A percentile compares a stretch with the other conserved stretches of the same genome.
Evolutionary conservation across 2,113 vertebrate genomes (phyloP).

Genomic region (Macquaria ambigua): DNA sequence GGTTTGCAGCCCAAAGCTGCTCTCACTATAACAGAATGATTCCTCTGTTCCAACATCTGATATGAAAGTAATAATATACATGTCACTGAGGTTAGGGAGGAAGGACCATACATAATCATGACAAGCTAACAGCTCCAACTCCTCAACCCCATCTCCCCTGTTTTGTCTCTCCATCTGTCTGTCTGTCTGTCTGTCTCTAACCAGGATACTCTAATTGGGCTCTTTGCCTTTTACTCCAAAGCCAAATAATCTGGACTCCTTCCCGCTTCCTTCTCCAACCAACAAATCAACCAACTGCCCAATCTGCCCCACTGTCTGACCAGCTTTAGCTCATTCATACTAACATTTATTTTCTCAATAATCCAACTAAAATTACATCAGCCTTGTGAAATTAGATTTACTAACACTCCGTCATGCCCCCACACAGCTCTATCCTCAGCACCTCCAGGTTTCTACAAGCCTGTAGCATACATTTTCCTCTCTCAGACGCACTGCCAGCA

Average conservation of each 20-base stretch:
- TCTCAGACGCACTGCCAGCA: constrained; percentile 31
- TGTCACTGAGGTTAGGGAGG: not conserved
- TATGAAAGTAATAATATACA: not conserved
- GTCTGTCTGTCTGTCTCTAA: not conserved
- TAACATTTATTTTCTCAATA: not conserved
- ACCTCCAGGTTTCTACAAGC: constrained; percentile 5
- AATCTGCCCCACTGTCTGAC: not conserved
- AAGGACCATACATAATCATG: not conserved
- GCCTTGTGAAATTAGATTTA: constrained; percentile 15
- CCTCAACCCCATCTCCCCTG: not conserved
- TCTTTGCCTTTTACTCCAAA: constrained; percentile 5
- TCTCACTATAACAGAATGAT: no score
- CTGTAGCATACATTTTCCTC: constrained; percentile 29
- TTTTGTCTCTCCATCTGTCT: not conserved
- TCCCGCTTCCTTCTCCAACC: not conserved
- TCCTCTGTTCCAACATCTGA: not conserved
- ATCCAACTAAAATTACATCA: not conserved
- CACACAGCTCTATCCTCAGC: not conserved
- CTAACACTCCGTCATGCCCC: constrained; percentile 1
- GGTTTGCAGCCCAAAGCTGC: not conserved
- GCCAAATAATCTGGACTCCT: not conserved
- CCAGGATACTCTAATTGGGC: constrained; percentile 4
- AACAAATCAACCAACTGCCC: not conserved
- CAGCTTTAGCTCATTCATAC: not conserved
- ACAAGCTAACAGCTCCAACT: not conserved